Evolutionary conservation across 1,140 invertebrate species (phyloP).

Genomic region (Drosophila varians): DNA sequence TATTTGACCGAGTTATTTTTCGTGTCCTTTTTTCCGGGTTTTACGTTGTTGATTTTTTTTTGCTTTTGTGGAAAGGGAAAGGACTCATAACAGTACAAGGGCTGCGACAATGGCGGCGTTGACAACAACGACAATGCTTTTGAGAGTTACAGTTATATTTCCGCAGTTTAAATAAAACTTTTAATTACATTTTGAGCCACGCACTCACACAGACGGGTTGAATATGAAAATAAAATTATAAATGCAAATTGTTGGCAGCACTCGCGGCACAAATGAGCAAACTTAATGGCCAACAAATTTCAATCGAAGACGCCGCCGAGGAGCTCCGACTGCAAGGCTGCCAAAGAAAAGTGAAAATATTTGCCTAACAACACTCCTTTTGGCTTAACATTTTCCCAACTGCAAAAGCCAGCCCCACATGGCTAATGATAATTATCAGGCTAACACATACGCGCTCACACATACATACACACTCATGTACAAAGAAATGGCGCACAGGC

Average conservation of each 20-base stretch:
- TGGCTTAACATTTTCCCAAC: constrained; percentile 1
- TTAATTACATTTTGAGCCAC: constrained; percentile 67
- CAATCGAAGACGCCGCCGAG: constrained; percentile 52
- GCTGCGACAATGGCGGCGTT: constrained; percentile 26
- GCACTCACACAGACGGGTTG: constrained; percentile 26
- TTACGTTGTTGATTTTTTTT: constrained; percentile 7
- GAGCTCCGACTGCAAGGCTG: neutral
- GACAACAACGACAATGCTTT: constrained; percentile 45
- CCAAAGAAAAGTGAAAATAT: constrained; percentile 61
- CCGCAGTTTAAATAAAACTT: constrained; percentile 70
- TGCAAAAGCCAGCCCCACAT: constrained; percentile 33
- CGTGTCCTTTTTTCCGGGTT: constrained; percentile 4
- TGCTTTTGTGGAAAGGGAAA: neutral
- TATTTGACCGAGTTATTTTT: constrained; percentile 65
- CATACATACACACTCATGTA: constrained; percentile 1
- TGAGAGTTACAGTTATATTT: constrained; percentile 49
- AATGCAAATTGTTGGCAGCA: constrained; percentile 71
- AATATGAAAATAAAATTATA: constrained; percentile 56
- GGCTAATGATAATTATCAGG: constrained; percentile 75
- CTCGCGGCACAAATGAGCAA: constrained; percentile 51
- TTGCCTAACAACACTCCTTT: constrained; percentile 45
- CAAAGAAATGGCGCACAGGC: neutral
- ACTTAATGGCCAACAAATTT: constrained; percentile 77
- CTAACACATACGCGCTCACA: constrained; percentile 26
- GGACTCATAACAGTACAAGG: constrained; percentile 6